Evolutionary conservation across 2,888 invertebrate genomes (phyloP).

Genomic region (Erebia palarica): DNA sequence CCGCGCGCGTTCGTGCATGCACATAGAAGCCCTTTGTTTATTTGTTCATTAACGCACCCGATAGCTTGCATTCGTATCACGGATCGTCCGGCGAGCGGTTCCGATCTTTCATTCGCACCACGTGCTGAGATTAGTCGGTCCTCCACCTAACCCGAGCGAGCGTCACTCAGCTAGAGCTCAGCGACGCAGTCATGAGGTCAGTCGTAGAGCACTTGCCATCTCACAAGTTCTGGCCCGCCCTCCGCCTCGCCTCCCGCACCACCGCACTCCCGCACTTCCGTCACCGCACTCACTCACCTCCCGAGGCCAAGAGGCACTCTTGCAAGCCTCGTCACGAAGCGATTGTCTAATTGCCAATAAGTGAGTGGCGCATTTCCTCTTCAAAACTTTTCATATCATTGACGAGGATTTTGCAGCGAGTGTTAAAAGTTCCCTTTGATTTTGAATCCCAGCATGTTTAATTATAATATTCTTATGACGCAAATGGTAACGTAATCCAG

Average conservation of each 20-base stretch:
- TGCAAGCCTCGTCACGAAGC: slow-evolving; percentile 9
- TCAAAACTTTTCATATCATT: background rate
- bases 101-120: slow-evolving; percentile 69
- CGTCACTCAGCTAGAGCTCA: slow-evolving; percentile 63
- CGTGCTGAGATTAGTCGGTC: slow-evolving; percentile 61
- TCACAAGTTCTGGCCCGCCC: slow-evolving; percentile 75
- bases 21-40: slow-evolving; percentile 80
- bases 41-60: slow-evolving; percentile 80
- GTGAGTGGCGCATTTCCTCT: background rate
- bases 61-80: slow-evolving; percentile 78
- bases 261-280: slow-evolving; percentile 34
- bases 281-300: slow-evolving; percentile 28
- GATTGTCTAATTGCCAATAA: background rate
- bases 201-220: slow-evolving; percentile 82
- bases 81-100: slow-evolving; percentile 77
- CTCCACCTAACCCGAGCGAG: slow-evolving; percentile 66
- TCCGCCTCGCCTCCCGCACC: slow-evolving; percentile 43
- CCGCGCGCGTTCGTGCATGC: slow-evolving; percentile 79
- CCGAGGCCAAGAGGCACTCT: background rate
- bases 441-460: slow-evolving; percentile 19
- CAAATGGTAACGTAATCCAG: background rate
- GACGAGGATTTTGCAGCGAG: slow-evolving; percentile 21
- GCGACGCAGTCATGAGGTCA: slow-evolving; percentile 75
- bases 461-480: background rate
- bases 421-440: slow-evolving; percentile 4